Base-by-base conservation (phyloP, 2,797 vertebrate species). In the Characodon lateralis region DNA sequence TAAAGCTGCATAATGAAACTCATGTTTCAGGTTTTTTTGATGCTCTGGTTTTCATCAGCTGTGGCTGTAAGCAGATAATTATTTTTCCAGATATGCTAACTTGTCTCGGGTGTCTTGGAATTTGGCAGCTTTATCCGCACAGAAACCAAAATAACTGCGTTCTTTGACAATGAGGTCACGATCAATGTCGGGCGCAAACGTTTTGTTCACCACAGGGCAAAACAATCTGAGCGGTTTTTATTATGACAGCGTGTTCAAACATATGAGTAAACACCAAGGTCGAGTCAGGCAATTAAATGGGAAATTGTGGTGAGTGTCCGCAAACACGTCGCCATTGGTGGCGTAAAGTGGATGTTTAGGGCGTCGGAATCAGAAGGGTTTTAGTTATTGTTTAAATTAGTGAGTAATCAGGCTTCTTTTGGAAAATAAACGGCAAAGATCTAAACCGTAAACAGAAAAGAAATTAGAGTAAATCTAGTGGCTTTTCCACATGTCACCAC, bases 21-120 rank as follows among this genome's bases (percentile, higher is more conserved):
- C 53, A 7, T 59, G 72, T 58, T 58, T 26, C 2, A 3, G 35
- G 8, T 43, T 58, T 28, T 26, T 7, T 41, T 73, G 56, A 13
- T 22, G 71, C 10, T 53, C 10, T 35, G 8, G 26, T 72, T 24
- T 72, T 39, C 31, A 16, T 46, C 66, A 16, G n/a, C 24, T 69
- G 26, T 26, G 66, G 66, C 41, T 26, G 6, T 26, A 43, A 59
- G 55, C 55, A 10, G 55, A 58, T 73, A 73, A 73, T 73, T 73
- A 59, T 50, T 72, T 41, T 35, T 72, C 51, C 51, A 72, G 26
- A 56, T n/a, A 72, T 72, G 31, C 41, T 72, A 41, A 24, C 51
- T 72, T 55, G 22, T 72, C 51, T 55, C 20, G 24, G 14, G 35
- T 53, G 28, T 39, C 50, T 26, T 18, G 51, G 20, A 53, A 14